Evolutionary conservation across 2,888 invertebrate species (phyloP), one percentile per base, ranked within the genome.

Genomic region (Perizoma affinitatum): DNA sequence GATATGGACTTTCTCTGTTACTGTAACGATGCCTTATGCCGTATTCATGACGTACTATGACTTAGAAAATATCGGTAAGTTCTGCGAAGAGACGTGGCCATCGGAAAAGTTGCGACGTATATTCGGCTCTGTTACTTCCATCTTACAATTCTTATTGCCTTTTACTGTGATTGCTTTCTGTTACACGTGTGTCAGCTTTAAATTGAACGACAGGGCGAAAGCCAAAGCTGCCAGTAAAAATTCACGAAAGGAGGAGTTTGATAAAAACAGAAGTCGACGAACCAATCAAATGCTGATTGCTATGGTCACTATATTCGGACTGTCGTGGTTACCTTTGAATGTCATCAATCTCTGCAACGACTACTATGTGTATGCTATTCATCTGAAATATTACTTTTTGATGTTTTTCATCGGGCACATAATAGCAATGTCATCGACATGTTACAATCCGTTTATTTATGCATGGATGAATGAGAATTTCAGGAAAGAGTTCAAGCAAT

Each of bases 381-480:
- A 95, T 65, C 96, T 97, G 95, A 94, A 94, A 51, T 98, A 96
- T 86, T 98, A 97, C 83, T 96, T 96, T 69, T 88, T 98, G n/a
- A 93, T 96, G 71, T 99, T 98, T 82, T 97, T 99, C 87, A 93
- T 96, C 61, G 96, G 96, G 1, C 98, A 98, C 83, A 95, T 97
- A 34, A 94, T 98, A 64, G 98, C 98, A 35, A 98, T 98, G 97
- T 97, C 97, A 57, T 98, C 98, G 51, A 98, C 98, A 0, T 98
- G 98, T 83, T 99, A 98, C 93, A 99, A 99, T 85, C 98, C 98
- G 0, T 97, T 99, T 80, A 94, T 99, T 46, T 99, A 99, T 85
- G 98, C 98, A 33, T 99, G 98, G 98, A 95, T 99, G 92, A 99
- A 99, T 87, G 98, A 98, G 74, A 97, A 97, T 84, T 98, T 98